Percentiles rank a stretch among this genome's conserved stretches.
Conservation (phyloP, 2,888 invertebrate genomes). For the Bimastos eiseni region DNA sequence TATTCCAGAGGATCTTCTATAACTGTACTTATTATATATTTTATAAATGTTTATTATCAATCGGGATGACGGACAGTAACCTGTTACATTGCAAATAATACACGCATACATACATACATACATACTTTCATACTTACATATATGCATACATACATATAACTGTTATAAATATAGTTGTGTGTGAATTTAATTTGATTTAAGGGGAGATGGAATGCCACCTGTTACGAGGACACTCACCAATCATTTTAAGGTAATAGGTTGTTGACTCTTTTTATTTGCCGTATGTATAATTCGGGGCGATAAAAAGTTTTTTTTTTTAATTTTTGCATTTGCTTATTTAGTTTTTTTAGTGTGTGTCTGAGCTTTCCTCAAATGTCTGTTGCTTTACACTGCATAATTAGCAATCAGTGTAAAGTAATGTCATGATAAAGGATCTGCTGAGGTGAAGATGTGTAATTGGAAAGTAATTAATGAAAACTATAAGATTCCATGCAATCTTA, state of each 20-base stretch:
- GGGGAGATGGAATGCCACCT: slow-evolving; percentile 9
- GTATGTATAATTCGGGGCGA: too few species aligned
- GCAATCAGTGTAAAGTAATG: not conserved
- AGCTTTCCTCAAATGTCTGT: too few species aligned
- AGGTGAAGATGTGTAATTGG: not conserved
- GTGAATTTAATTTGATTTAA: not conserved
- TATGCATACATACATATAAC: too few species aligned
- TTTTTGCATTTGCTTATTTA: not conserved
- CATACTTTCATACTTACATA: too few species aligned
- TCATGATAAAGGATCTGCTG: not conserved
- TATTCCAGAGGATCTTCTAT: too few species aligned
- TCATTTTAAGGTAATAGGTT: not conserved
- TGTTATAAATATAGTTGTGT: not conserved
- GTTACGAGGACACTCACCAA: not conserved
- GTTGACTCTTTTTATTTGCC: too few species aligned
- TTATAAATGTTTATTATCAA: too few species aligned
- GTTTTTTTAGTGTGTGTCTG: not conserved
- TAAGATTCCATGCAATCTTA: not conserved
- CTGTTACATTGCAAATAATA: too few species aligned
- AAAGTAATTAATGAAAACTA: not conserved
- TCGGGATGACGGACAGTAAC: too few species aligned
- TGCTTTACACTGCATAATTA: not conserved
- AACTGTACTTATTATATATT: too few species aligned
- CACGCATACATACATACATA: too few species aligned
- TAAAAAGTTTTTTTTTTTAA: too few species aligned